Conservation (phyloP, 2,888 invertebrate genomes). For the Amiota communis region DNA sequence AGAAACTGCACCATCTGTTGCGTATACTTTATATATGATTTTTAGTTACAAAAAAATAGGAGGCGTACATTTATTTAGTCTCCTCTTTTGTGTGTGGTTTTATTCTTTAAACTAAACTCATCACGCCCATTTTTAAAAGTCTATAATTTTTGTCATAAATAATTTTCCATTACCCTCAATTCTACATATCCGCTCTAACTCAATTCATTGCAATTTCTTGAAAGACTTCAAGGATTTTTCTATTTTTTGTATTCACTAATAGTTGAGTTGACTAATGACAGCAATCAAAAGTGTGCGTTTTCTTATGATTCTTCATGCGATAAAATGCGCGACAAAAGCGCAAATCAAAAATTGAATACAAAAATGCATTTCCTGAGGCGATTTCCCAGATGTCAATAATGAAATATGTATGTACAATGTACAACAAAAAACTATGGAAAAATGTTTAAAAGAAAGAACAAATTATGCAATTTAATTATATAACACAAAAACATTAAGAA, state of each 20-base stretch:
- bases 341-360: conserved; percentile 2
- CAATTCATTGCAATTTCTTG: no score
- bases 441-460: not conserved
- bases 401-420: not conserved
- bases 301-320: not conserved
- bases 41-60: not conserved
- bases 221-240: no score
- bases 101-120: no score
- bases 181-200: no score
- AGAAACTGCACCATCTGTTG: not conserved
- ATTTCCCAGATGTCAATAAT: conserved; percentile 46
- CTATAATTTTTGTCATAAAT: no score
- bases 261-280: not conserved
- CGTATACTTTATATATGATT: not conserved
- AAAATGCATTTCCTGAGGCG: conserved; percentile 8
- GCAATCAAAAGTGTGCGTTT: not conserved
- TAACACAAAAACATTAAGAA: not conserved
- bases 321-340: conserved; percentile 8
- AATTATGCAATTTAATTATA: conserved; percentile 62
- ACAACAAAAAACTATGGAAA: not conserved
- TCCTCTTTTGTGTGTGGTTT: not conserved
- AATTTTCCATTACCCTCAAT: no score
- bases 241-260: no score
- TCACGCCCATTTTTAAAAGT: no score
- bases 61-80: conserved; percentile 14